phyloP scores from a whole-genome alignment of 2,113 vertebrate species.

The Anoura caudifer region DNA sequence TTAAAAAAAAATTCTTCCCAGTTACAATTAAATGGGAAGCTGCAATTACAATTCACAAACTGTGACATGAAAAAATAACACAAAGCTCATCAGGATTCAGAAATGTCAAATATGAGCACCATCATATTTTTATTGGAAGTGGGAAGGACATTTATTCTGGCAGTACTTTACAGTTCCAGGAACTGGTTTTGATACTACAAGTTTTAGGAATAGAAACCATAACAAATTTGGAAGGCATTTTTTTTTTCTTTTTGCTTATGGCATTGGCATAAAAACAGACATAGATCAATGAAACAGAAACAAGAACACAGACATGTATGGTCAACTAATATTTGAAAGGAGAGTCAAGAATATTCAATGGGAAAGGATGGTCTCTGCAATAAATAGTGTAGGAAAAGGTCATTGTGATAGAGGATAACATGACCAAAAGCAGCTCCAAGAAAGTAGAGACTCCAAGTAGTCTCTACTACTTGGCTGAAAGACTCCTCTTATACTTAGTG shows the following conservation, averaged over 20 bases:
- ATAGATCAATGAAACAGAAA: background rate
- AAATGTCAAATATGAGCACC: conserved; percentile 30
- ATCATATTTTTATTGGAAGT: background rate
- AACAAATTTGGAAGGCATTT: conserved; percentile 35
- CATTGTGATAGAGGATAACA: background rate
- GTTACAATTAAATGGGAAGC: conserved; percentile 64
- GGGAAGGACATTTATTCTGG: conserved; percentile 52
- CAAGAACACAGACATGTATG: background rate
- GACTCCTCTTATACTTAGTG: conserved; percentile 75
- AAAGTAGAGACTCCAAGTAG: too few relatives aligned
- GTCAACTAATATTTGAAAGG: background rate
- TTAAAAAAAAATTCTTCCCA: conserved; percentile 51
- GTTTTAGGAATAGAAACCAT: conserved; percentile 52
- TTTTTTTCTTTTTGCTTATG: background rate
- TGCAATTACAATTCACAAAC: conserved; percentile 74
- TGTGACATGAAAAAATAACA: conserved; percentile 64
- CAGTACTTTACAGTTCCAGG: conserved; percentile 41
- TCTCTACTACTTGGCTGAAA: background rate
- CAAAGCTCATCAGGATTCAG: conserved; percentile 46
- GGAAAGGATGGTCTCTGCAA: background rate
- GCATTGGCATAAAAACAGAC: background rate
- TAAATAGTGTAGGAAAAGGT: background rate
- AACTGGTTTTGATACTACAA: conserved; percentile 53
- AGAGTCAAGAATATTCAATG: background rate
- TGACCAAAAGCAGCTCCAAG: conserved; percentile 49